phyloP scores from a whole-genome alignment of 2,888 invertebrate genomes.

The Heteromyza rotundicornis region DNA sequence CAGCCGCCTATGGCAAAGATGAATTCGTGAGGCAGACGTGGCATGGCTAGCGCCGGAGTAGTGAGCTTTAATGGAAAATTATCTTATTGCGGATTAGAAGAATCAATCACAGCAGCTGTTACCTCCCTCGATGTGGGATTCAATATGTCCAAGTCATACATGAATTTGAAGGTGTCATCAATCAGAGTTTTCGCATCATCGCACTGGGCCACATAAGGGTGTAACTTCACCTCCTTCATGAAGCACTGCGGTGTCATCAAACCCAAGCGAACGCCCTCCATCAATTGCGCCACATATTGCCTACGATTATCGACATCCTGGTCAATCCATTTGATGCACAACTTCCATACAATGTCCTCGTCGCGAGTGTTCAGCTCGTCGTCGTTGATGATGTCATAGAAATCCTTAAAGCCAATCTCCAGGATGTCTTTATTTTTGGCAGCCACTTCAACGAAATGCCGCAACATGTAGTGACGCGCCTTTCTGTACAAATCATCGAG shows the following conservation, averaged over 20 bases:
- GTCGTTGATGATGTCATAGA: constrained; percentile 76
- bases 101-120: no score
- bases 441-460: constrained; percentile 78
- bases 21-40: constrained; percentile 86
- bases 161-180: constrained; percentile 88
- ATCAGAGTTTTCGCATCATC: constrained; percentile 86
- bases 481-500: constrained; percentile 68
- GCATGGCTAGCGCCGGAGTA: constrained; percentile 83
- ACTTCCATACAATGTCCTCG: constrained; percentile 87
- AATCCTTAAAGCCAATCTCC: constrained; percentile 73
- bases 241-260: constrained; percentile 87
- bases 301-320: constrained; percentile 75
- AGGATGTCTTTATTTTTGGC: constrained; percentile 77
- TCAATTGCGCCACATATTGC: constrained; percentile 76
- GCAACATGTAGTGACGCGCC: constrained; percentile 74
- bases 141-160: constrained; percentile 91
- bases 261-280: constrained; percentile 82
- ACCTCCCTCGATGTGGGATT: constrained; percentile 79
- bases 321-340: constrained; percentile 86
- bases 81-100: no score
- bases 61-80: no score
- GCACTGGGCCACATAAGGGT: constrained; percentile 82
- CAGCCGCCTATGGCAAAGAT: constrained; percentile 85
- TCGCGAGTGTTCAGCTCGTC: constrained; percentile 85
- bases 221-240: constrained; percentile 87